These are phyloP conservation scores for Drosophila rhopaloa DNA, from an alignment of 1,140 invertebrate species.

Conservation along the genomic window DNA sequence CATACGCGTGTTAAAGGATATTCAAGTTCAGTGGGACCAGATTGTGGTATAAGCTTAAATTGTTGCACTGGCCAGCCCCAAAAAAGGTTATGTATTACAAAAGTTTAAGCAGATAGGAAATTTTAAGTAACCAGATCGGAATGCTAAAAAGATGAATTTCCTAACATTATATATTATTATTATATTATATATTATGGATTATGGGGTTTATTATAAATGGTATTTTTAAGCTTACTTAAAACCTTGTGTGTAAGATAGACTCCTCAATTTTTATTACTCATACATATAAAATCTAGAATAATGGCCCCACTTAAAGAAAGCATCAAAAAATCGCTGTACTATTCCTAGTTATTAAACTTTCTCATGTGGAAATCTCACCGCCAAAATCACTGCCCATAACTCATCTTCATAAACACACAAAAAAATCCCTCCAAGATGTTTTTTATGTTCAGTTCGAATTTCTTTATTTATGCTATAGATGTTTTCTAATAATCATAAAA, in stretches of 20 bases:
- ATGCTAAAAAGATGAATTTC: no score
- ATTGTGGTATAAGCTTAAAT: no score
- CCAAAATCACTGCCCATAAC: conserved; percentile 15
- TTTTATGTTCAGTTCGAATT: conserved; percentile 38
- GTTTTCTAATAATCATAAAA: conserved; percentile 62
- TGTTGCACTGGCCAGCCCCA: no score
- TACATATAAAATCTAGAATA: no score
- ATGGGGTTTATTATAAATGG: not conserved
- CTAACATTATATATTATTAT: no score
- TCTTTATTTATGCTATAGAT: conserved; percentile 40
- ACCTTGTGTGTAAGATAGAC: no score
- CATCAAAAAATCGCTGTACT: not conserved
- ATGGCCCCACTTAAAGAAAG: not conserved
- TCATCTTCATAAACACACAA: conserved; percentile 35
- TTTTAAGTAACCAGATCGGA: not conserved
- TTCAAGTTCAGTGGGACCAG: no score
- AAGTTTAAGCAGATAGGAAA: not conserved
- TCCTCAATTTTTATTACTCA: no score
- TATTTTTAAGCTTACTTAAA: not conserved
- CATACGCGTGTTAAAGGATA: no score
- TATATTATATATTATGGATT: not conserved
- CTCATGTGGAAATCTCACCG: not conserved
- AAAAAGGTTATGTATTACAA: not conserved
- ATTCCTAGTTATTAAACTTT: not conserved
- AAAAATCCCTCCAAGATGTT: conserved; percentile 1